Conservation (phyloP, 2,888 invertebrate species). For the Plagodis pulveraria region DNA sequence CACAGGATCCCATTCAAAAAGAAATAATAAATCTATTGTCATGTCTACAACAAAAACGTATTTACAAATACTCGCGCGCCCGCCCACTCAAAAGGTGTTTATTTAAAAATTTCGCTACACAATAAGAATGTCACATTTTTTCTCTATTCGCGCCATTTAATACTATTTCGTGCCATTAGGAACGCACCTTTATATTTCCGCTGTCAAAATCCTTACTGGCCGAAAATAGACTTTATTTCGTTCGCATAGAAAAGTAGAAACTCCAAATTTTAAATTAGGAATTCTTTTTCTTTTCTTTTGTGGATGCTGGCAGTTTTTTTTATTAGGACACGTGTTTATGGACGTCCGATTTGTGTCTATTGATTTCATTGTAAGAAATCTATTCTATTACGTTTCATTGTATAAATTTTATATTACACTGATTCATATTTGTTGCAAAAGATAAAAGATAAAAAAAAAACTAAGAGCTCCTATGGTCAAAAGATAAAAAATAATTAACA, state of each 20-base stretch:
- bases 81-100: conserved; percentile 85
- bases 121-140: conserved; percentile 76
- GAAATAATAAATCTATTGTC: conserved; percentile 56
- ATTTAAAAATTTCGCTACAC: conserved; percentile 78
- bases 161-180: conserved; percentile 70
- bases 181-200: conserved; percentile 42
- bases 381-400: conserved; percentile 51
- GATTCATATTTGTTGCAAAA: too few species aligned
- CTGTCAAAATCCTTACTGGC: conserved; percentile 31
- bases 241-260: conserved; percentile 33
- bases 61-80: conserved; percentile 81
- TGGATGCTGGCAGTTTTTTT: conserved; percentile 51
- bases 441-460: too few species aligned
- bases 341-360: conserved; percentile 76
- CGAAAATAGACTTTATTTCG: conserved; percentile 47
- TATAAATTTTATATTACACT: too few species aligned
- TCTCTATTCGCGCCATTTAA: conserved; percentile 82
- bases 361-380: conserved; percentile 60
- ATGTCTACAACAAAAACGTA: conserved; percentile 73
- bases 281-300: conserved; percentile 27
- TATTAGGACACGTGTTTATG: conserved; percentile 73
- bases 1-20: conserved; percentile 49
- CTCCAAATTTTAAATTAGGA: conserved; percentile 34
- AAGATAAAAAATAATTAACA: too few species aligned
- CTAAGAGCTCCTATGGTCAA: too few species aligned